phyloP scores from a whole-genome alignment of 2,888 invertebrate species.

The Helobdella robusta region DNA sequence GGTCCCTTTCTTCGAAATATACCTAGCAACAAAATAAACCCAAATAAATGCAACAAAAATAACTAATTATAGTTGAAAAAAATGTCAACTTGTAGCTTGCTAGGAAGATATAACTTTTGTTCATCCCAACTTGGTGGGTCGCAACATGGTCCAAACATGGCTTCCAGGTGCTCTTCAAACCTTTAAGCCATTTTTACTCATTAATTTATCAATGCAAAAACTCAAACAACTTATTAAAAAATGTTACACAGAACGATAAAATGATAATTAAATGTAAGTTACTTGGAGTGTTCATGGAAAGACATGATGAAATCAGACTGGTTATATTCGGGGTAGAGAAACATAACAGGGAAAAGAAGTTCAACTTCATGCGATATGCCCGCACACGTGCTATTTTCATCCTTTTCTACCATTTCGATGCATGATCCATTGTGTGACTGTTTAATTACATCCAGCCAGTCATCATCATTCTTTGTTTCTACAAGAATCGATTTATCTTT shows the following conservation, averaged over 20 bases:
- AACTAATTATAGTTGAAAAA: not conserved
- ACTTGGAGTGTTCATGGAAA: conserved; percentile 30
- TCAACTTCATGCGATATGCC: too few relatives aligned
- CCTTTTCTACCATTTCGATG: conserved; percentile 51
- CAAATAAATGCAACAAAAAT: too few relatives aligned
- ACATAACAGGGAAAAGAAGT: conserved; percentile 71
- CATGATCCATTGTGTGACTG: conserved; percentile 42
- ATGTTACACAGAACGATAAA: not conserved
- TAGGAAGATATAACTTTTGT: conserved; percentile 28
- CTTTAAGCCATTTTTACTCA: conserved; percentile 20
- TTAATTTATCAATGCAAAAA: not conserved
- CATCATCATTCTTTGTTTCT: too few relatives aligned
- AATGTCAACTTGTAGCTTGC: conserved; percentile 26
- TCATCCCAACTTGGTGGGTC: conserved; percentile 32
- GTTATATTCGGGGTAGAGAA: conserved; percentile 77
- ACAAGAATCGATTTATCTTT: too few relatives aligned
- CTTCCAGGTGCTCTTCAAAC: conserved; percentile 31
- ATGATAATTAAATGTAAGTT: not conserved
- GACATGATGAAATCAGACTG: conserved; percentile 73
- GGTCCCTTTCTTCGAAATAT: too few relatives aligned
- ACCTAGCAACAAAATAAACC: too few relatives aligned
- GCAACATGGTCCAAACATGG: conserved; percentile 28
- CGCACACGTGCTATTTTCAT: conserved; percentile 29
- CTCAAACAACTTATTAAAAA: not conserved
- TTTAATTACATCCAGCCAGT: conserved; percentile 37